Evolutionary conservation across 1,140 invertebrate genomes (phyloP).

Genomic region (Phymastichus coffea): DNA sequence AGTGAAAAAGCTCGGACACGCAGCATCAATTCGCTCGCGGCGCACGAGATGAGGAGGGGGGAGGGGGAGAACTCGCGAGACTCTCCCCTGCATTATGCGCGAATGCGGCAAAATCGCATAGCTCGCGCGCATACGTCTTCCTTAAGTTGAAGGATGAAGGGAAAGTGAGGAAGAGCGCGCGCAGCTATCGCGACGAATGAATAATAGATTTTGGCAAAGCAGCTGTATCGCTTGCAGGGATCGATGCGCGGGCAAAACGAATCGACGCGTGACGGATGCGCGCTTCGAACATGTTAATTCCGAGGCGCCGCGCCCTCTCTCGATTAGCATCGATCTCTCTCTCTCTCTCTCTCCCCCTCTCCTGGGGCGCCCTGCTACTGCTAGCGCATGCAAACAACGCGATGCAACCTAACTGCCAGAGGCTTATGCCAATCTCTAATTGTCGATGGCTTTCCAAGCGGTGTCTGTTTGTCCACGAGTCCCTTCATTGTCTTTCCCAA

Average conservation of each 20-base stretch:
- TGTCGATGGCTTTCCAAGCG: conserved; percentile 20
- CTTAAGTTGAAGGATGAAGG: too few species aligned
- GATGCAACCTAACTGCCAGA: neutral
- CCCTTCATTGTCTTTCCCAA: neutral
- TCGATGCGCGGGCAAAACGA: neutral
- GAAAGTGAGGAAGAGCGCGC: too few species aligned
- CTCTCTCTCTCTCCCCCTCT: too few species aligned
- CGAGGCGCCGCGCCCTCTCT: neutral
- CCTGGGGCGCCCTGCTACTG: too few species aligned
- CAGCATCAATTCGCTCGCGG: too few species aligned
- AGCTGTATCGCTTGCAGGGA: neutral
- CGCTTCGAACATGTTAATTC: conserved; percentile 8
- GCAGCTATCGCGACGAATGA: neutral
- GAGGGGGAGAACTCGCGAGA: too few species aligned
- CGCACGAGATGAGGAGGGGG: too few species aligned
- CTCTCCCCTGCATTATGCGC: too few species aligned
- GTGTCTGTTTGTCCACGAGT: neutral
- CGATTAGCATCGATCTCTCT: conserved; percentile 17
- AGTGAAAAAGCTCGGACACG: too few species aligned
- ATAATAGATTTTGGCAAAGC: neutral
- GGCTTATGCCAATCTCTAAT: neutral
- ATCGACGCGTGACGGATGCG: neutral
- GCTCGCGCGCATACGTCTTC: too few species aligned
- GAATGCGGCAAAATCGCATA: too few species aligned
- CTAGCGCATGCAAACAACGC: neutral